phyloP scores from a whole-genome alignment of 2,113 vertebrate species.

The Axis porcinus region DNA sequence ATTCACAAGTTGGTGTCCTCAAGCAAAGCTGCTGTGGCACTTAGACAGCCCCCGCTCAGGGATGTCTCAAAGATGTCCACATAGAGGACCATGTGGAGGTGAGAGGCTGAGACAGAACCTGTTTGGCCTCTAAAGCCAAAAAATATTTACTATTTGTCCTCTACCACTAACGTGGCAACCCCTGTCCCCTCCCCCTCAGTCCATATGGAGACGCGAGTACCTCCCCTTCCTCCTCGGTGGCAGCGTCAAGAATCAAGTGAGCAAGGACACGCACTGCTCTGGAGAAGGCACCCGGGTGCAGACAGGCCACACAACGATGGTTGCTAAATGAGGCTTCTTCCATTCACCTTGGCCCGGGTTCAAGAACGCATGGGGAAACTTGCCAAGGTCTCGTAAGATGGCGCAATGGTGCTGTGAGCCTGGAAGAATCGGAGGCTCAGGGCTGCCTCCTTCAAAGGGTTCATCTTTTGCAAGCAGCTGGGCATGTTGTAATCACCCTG shows the following conservation, averaged over 20 bases:
- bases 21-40: rapidly evolving
- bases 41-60: neutral
- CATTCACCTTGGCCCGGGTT: neutral
- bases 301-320: rapidly evolving
- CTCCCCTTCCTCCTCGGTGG: rapidly evolving
- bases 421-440: too few species aligned
- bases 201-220: rapidly evolving
- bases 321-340: neutral
- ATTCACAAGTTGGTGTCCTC: neutral
- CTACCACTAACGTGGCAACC: too few species aligned
- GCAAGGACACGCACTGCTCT: neutral
- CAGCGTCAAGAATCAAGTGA: rapidly evolving
- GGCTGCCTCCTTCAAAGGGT: neutral
- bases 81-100: neutral
- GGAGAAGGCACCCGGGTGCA: rapidly evolving
- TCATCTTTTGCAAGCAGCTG: neutral
- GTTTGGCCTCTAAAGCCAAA: neutral
- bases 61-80: neutral
- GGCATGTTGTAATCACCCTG: rapidly evolving
- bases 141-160: neutral
- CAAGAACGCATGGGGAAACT: rapidly evolving
- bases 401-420: rapidly evolving
- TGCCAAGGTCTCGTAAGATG: neutral
- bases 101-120: neutral
- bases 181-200: too few species aligned